A percentile compares a stretch with the other conserved stretches of the same genome.
These are phyloP conservation scores for Junonia oenone DNA, from an alignment of 2,888 invertebrate genomes.

Conservation along the genomic window DNA sequence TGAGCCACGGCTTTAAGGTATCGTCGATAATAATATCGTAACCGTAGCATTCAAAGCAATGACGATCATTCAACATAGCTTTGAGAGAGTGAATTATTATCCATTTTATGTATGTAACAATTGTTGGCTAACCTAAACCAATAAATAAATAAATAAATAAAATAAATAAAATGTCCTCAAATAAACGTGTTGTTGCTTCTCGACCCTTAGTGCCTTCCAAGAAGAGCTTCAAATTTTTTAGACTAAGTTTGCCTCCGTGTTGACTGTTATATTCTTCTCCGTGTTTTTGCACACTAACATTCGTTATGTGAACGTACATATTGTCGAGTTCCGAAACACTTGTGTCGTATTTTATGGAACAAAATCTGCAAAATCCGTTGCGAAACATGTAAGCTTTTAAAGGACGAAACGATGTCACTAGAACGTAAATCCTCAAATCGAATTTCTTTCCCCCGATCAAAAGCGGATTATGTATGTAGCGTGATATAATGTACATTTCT, in stretches of 20 bases:
- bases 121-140: too few species aligned
- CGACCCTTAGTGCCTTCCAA: conserved; percentile 96
- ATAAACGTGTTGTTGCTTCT: conserved; percentile 91
- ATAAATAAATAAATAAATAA: too few species aligned
- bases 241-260: conserved; percentile 96
- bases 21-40: conserved; percentile 98
- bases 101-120: too few species aligned
- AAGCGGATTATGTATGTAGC: conserved; percentile 96
- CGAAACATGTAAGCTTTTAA: conserved; percentile 95
- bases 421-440: conserved; percentile 93
- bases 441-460: conserved; percentile 98
- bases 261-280: conserved; percentile 96
- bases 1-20: conserved; percentile 94
- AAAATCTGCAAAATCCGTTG: conserved; percentile 96
- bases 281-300: conserved; percentile 98
- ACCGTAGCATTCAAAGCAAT: conserved; percentile 96
- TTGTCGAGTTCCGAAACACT: conserved; percentile 92
- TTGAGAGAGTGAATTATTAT: conserved; percentile 95
- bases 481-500: conserved; percentile 97
- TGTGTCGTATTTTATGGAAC: conserved; percentile 96
- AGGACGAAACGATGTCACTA: conserved; percentile 96
- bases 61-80: conserved; percentile 95
- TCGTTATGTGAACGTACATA: conserved; percentile 96
- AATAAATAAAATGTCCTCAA: too few species aligned
- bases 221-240: conserved; percentile 93